A percentile compares a stretch with the other conserved stretches of the same genome.
These are phyloP conservation scores for Turnix velox DNA, from an alignment of 2,113 vertebrate species.

Conservation along the genomic window DNA sequence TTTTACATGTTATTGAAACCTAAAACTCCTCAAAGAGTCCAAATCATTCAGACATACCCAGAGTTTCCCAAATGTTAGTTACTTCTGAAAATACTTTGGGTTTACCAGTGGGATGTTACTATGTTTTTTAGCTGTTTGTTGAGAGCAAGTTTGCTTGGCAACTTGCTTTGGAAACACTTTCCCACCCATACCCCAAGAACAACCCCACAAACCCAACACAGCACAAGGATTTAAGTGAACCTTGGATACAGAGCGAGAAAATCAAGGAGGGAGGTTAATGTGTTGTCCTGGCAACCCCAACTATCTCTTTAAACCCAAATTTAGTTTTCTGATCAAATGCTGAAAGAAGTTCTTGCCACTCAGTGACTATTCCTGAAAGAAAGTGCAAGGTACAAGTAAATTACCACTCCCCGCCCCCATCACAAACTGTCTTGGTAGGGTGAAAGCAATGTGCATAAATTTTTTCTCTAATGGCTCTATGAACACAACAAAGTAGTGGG, in stretches of 20 bases:
- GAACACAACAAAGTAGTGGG: neutral
- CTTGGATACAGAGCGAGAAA: neutral
- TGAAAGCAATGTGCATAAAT: neutral
- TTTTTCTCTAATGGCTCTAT: neutral
- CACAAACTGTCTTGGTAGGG: constrained; percentile 18
- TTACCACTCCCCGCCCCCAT: neutral
- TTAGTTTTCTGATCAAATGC: constrained; percentile 59
- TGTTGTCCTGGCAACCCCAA: constrained; percentile 56
- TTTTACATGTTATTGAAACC: neutral
- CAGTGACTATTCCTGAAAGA: constrained; percentile 25
- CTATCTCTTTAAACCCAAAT: constrained; percentile 60
- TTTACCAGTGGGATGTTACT: neutral
- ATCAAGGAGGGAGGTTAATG: constrained; percentile 36
- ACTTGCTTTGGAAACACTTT: neutral
- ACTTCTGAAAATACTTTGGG: neutral
- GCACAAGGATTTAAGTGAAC: neutral
- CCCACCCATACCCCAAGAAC: neutral
- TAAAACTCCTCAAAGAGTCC: neutral
- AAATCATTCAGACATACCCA: neutral
- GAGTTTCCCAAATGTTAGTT: neutral
- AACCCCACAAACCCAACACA: neutral
- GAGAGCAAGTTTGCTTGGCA: neutral
- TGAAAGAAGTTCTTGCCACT: constrained; percentile 49
- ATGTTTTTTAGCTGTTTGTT: neutral
- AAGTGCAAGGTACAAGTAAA: constrained; percentile 42